A percentile compares a stretch with the other conserved stretches of the same genome.
Conservation (phyloP, 2,888 invertebrate species). For the Andrena minutula region DNA sequence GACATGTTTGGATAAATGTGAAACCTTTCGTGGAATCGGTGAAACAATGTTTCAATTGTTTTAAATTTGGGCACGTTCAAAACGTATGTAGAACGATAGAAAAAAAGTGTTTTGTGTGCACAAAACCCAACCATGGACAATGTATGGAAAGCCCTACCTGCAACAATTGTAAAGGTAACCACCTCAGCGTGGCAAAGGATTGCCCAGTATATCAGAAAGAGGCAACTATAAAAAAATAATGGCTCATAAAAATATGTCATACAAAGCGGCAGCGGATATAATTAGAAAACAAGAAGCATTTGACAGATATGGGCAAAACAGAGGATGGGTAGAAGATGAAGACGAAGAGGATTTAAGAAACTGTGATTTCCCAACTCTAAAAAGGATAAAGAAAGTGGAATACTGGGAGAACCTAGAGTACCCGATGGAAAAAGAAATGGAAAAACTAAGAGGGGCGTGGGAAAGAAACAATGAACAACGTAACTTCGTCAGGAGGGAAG, state of each 20-base stretch:
- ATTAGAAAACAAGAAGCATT: neutral
- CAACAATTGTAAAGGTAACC: slow-evolving; percentile 9
- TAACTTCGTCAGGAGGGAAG: neutral
- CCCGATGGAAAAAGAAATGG: neutral
- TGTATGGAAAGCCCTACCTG: neutral
- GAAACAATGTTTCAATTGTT: slow-evolving; percentile 22
- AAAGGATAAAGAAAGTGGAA: neutral
- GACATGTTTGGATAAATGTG: slow-evolving; percentile 25
- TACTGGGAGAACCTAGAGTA: neutral
- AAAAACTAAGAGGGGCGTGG: neutral
- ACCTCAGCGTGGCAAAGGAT: neutral
- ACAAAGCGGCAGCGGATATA: neutral
- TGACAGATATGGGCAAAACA: neutral
- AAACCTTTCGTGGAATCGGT: slow-evolving; percentile 16
- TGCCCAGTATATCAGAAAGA: neutral
- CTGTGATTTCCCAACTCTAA: neutral
- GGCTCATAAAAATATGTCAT: slow-evolving; percentile 8
- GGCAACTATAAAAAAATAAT: slow-evolving; percentile 5
- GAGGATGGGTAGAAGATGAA: neutral
- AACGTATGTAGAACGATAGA: neutral
- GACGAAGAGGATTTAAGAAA: neutral
- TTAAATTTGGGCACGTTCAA: slow-evolving; percentile 4
- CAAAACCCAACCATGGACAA: neutral
- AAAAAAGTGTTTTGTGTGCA: neutral
- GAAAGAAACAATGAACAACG: neutral